Percentiles rank a stretch among this genome's conserved stretches.
Conservation (phyloP, 2,888 invertebrate genomes). For the Exocentrus adspersus region DNA sequence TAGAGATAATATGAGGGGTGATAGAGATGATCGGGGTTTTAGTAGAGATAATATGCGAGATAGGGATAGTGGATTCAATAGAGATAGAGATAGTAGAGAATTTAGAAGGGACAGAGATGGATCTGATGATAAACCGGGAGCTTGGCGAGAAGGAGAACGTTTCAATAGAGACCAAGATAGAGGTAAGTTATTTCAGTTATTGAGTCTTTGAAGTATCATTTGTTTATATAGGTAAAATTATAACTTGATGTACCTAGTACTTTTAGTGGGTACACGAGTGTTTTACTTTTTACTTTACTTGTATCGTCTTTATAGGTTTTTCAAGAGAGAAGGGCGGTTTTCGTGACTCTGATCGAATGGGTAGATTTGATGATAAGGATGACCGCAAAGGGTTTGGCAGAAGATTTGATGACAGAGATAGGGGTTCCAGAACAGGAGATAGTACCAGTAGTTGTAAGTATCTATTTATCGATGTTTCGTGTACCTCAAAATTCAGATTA, state of each 20-base stretch:
- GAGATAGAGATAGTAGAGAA: slow-evolving; percentile 57
- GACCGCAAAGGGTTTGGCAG: slow-evolving; percentile 50
- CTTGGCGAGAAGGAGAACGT: slow-evolving; percentile 59
- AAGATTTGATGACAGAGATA: slow-evolving; percentile 47
- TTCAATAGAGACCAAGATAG: slow-evolving; percentile 55
- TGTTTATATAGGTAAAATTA: neutral
- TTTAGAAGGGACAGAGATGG: slow-evolving; percentile 30
- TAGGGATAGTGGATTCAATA: slow-evolving; percentile 55
- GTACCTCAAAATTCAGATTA: too few relatives aligned
- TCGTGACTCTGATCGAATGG: slow-evolving; percentile 31
- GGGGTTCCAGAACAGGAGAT: slow-evolving; percentile 31
- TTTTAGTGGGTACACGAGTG: too few relatives aligned
- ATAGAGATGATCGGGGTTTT: slow-evolving; percentile 53
- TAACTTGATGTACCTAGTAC: too few relatives aligned
- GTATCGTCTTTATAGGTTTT: slow-evolving; percentile 41
- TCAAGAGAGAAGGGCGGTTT: slow-evolving; percentile 40
- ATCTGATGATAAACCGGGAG: slow-evolving; percentile 40
- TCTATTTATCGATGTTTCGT: too few relatives aligned
- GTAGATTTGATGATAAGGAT: slow-evolving; percentile 50
- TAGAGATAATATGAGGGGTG: slow-evolving; percentile 52
- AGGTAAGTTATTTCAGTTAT: slow-evolving; percentile 35
- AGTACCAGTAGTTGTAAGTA: slow-evolving; percentile 30
- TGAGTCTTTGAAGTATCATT: too few relatives aligned
- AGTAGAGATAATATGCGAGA: slow-evolving; percentile 23
- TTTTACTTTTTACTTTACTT: too few relatives aligned